Base-by-base conservation (phyloP, 2,797 vertebrate genomes). In the Aotus griseimembra region DNA sequence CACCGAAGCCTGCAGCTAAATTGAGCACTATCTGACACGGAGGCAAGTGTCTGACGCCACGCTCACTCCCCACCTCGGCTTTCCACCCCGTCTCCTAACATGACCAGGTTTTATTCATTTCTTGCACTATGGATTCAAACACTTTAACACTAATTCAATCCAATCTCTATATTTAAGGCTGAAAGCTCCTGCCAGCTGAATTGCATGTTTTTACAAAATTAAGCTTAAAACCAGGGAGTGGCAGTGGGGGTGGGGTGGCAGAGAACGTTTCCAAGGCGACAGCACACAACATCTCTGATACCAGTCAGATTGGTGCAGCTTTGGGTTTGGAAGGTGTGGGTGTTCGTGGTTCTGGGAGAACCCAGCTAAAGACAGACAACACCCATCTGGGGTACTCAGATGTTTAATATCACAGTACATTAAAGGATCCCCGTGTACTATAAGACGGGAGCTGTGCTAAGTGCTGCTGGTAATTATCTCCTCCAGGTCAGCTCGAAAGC, bases 101-200 rank as follows among this genome's bases (percentile, higher is more conserved):
- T 67, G 55, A 72, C 86, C 92, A 44, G 95, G 39, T 83, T 72
- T 79, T 46, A 70, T 33, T 80, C 72, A 11, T 81, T 95, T 58
- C 84, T 67, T 58, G n/a, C 30, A 26, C 85, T 30, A 1, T 48
- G 79, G 92, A 87, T 57, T 95, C 94, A 85, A 88, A 96, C 92
- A 85, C 75, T 94, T 64, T 89, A 39, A 82, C 44, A 48, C 92
- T 95, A 85, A 75, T 93, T 88, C 96, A 86, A 95, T 95, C 96
- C 92, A 89, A 83, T 95, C 96, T 97, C 97, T 97, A 95, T 97
- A 97, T 97, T 98, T 98, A 97, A 97, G 93, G 93, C 86, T 64
- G 94, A 96, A 95, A 83, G 91, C 91, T 85, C 88, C 79, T 95
- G 97, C 96, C 95, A 95, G 90, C 96, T 44, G 77, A 97, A 96